phyloP scores from a whole-genome alignment of 2,888 invertebrate genomes.

The Synanthedon tipuliformis region DNA sequence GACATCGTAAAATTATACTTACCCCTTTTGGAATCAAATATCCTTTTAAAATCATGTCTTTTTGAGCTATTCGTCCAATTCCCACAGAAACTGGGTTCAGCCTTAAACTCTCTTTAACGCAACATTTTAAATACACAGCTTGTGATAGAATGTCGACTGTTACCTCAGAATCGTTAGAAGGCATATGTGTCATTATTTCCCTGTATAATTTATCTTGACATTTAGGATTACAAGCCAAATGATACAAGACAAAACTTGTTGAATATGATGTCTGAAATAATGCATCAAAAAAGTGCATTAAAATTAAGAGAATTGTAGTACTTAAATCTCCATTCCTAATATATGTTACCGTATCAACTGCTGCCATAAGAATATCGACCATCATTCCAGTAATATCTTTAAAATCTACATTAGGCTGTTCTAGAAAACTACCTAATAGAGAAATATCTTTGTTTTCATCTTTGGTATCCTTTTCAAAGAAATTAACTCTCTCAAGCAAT shows the following conservation, averaged over 20 bases:
- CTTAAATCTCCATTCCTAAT: neutral
- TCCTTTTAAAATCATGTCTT: constrained; percentile 77
- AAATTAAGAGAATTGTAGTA: neutral
- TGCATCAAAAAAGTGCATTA: too few species aligned
- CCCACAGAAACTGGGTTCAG: constrained; percentile 88
- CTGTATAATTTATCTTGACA: constrained; percentile 76
- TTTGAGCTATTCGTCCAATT: constrained; percentile 79
- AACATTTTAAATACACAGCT: constrained; percentile 80
- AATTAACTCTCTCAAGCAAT: constrained; percentile 66
- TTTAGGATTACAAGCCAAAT: constrained; percentile 77
- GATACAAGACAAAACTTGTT: constrained; percentile 81
- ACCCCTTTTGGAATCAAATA: constrained; percentile 83
- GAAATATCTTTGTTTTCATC: constrained; percentile 40
- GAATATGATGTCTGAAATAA: constrained; percentile 79
- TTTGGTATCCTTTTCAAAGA: constrained; percentile 40
- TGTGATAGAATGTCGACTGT: constrained; percentile 69
- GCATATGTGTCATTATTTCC: constrained; percentile 73
- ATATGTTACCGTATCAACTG: constrained; percentile 80
- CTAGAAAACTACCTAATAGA: constrained; percentile 76
- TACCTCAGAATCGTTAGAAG: constrained; percentile 59
- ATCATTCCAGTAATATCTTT: constrained; percentile 87
- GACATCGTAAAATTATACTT: constrained; percentile 25
- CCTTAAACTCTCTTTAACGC: constrained; percentile 86
- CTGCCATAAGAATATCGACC: constrained; percentile 86
- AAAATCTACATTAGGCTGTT: constrained; percentile 75